Base-by-base conservation (phyloP, 2,797 vertebrate genomes). In the Trematomus bernacchii region DNA sequence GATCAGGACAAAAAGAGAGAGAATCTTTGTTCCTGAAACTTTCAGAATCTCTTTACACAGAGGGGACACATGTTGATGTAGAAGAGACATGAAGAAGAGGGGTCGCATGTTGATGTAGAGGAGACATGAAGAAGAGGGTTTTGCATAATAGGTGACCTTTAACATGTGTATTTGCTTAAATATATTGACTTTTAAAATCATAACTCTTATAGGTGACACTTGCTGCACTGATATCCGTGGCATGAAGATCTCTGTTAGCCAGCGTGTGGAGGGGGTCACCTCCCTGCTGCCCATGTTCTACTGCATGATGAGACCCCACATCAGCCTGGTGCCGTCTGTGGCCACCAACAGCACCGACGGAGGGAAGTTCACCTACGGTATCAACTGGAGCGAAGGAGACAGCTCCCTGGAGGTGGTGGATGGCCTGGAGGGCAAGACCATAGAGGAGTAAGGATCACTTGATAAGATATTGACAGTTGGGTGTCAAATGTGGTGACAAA, bases 381-480 rank as follows among this genome's bases (percentile, higher is more conserved):
- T 99, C 85, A 99, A 99, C 80, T 99, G 98, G 98, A 95, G 95
- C 0, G 91, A 96, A 67, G 95, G 97, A 30, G 98, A 99, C 75
- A 10, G 83, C 47, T 95, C 95, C 2, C 19, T 98, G 81, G 98
- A 99, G 79, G 92, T 96, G 46, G 96, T 99, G 78, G 95, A 98
- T 84, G 96, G 96, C 23, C 84, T 96, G 59, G 93, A 79, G 82
- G 98, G 98, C 58, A 97, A 93, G 90, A 94, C 95, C 40, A 86
- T 92, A 13, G 94, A 96, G 81, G 95, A 96, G 97, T 99, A 82
- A 95, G 95, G 21, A 65, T 44, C 6, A 44, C 8, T 63, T 6
- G 40, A 1, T 10, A 10, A 19, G 10, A 59, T 27, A 2, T n/a
- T 75, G 11, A 23, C 18, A 33, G 8, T 15, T 33, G 18, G n/a